Evolutionary conservation across 2,113 vertebrate species (phyloP), one percentile per base, ranked within the genome.

Genomic region (Mionectes macconnelli): DNA sequence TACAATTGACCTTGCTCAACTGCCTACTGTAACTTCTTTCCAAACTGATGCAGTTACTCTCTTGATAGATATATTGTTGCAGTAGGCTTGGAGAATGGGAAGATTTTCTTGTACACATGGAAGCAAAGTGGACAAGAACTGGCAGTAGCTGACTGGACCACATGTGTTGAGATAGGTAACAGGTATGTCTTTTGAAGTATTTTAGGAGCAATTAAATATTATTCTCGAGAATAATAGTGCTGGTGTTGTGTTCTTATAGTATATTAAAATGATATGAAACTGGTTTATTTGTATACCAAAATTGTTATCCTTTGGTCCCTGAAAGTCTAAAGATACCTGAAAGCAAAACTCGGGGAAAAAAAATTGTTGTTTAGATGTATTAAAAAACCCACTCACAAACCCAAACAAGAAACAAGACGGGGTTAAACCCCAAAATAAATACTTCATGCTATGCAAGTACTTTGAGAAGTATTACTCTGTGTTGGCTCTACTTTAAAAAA

Each of bases 31-130:
- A 49, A 50, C 64, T 62, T 82, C 30, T 83, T 87, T 77, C n/a
- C 21, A 87, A 89, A 75, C 53, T 42, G 78, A 78, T 30, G 47
- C 44, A 37, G 12, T 78, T 91, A 25, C 52, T 93, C 42, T 96
- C 78, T 93, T 90, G 25, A 33, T 49, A 99, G 99, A 55, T 99
- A 98, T 27, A 91, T 99, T 89, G 47, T 99, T 77, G 99, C 99
- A 23, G 94, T 99, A 80, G 99, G 99, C 55, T 97, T 99, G 96
- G 99, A 99, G 74, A 97, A 94, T 42, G 99, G 99, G 67, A 98
- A 97, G 90, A 99, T 99, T 90, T 67, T 96, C 40, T 95, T 99
- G 87, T 98, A 98, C 82, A 98, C 98, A 7, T 99, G 99, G 99
- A 98, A 97, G 68, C 97, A 98, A 60, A 94, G 87, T 52, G 91